Conservation (phyloP, 1,140 invertebrate species). For the Cephus cinctus region DNA sequence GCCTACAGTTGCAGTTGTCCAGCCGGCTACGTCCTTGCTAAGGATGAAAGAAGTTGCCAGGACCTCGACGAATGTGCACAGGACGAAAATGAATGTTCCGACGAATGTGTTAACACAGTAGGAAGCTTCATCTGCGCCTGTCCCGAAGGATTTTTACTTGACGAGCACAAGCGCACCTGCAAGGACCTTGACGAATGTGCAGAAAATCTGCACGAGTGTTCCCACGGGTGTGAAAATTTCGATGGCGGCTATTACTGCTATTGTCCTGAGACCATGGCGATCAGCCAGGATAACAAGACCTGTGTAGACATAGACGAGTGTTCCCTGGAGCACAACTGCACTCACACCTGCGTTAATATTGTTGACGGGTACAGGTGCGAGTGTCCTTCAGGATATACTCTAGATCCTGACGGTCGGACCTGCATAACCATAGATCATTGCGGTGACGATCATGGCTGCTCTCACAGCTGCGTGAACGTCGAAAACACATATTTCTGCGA, state of each 20-base stretch:
- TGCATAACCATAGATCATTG: conserved; percentile 12
- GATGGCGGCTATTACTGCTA: conserved; percentile 70
- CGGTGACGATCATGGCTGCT: conserved; percentile 18
- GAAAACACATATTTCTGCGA: conserved; percentile 73
- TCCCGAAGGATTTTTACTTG: conserved; percentile 30
- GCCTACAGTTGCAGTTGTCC: conserved; percentile 61
- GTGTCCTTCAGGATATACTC: conserved; percentile 55
- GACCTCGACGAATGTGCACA: conserved; percentile 61
- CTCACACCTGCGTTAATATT: conserved; percentile 54
- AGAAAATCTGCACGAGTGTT: conserved; percentile 61
- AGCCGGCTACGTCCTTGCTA: conserved; percentile 52
- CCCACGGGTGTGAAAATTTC: conserved; percentile 73
- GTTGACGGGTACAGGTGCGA: conserved; percentile 56
- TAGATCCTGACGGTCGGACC: conserved; percentile 18
- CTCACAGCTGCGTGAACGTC: conserved; percentile 32
- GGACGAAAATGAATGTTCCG: conserved; percentile 57
- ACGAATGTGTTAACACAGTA: conserved; percentile 55
- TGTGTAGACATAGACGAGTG: conserved; percentile 59
- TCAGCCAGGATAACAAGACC: conserved; percentile 45
- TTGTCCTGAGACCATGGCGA: conserved; percentile 49
- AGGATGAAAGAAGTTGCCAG: conserved; percentile 42
- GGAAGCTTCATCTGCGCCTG: conserved; percentile 58
- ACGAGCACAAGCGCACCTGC: conserved; percentile 32
- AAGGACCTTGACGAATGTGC: conserved; percentile 77
- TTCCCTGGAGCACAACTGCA: conserved; percentile 50